Percentiles rank a stretch among this genome's conserved stretches.
Conservation (phyloP, 1,140 invertebrate genomes). For the Pseudomyrmex concolor region DNA sequence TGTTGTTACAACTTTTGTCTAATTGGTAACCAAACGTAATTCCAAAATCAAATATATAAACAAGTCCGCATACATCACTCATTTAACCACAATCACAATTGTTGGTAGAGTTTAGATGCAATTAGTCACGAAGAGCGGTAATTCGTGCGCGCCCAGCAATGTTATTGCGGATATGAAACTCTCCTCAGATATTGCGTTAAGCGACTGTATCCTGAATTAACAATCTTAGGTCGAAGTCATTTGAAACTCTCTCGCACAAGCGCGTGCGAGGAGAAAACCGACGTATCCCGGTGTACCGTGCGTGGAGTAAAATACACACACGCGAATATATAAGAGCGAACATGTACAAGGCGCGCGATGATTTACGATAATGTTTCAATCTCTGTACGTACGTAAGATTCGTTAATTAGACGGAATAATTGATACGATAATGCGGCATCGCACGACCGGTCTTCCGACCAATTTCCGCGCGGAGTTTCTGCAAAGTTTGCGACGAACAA, state of each 20-base stretch:
- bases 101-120: background rate
- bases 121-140: background rate
- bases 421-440: slow-evolving; percentile 70
- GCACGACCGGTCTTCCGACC: slow-evolving; percentile 44
- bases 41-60: background rate
- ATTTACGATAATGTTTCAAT: slow-evolving; percentile 76
- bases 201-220: background rate
- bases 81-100: background rate
- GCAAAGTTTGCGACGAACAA: slow-evolving; percentile 34
- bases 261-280: slow-evolving; percentile 9
- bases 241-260: slow-evolving; percentile 22
- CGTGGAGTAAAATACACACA: too few relatives aligned
- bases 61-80: background rate
- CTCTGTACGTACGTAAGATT: slow-evolving; percentile 61
- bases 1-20: too few relatives aligned
- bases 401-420: slow-evolving; percentile 77
- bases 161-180: slow-evolving; percentile 30
- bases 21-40: too few relatives aligned
- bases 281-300: background rate
- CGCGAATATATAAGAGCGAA: slow-evolving; percentile 33
- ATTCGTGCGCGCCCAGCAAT: background rate
- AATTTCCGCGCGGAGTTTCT: slow-evolving; percentile 30
- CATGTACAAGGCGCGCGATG: slow-evolving; percentile 57
- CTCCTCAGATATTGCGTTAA: slow-evolving; percentile 10
- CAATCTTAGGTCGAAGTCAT: slow-evolving; percentile 52